These are phyloP conservation scores for Mechanitis messenoides DNA, from an alignment of 2,888 invertebrate genomes.

Conservation along the genomic window DNA sequence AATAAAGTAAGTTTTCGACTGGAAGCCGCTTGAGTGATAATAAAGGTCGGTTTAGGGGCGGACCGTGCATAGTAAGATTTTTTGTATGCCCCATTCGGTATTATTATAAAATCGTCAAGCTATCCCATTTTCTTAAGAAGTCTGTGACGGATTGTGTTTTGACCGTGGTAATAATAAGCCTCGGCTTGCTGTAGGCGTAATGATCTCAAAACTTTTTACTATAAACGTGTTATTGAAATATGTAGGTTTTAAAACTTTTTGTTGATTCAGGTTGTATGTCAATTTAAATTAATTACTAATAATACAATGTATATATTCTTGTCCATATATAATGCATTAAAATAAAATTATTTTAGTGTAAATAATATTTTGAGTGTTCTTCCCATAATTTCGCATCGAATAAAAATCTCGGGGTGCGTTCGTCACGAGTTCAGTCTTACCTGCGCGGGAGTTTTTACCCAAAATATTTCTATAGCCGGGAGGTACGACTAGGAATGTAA, in stretches of 20 bases:
- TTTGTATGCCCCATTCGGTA: slow-evolving; percentile 51
- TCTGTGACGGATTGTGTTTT: slow-evolving; percentile 62
- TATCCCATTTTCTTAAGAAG: slow-evolving; percentile 53
- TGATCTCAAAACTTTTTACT: slow-evolving; percentile 14
- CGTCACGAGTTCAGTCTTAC: slow-evolving; percentile 46
- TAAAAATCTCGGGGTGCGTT: slow-evolving; percentile 37
- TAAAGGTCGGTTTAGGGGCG: slow-evolving; percentile 63
- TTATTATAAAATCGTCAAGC: slow-evolving; percentile 74
- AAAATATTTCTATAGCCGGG: slow-evolving; percentile 35
- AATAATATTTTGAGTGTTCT: slow-evolving; percentile 1
- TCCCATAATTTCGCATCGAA: slow-evolving; percentile 49
- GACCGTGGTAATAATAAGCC: slow-evolving; percentile 38
- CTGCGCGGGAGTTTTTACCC: slow-evolving; percentile 48
- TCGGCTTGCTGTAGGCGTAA: slow-evolving; percentile 28
- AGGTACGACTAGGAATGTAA: slow-evolving; percentile 51
- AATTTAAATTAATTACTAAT: background rate
- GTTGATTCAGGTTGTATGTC: background rate
- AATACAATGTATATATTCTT: background rate
- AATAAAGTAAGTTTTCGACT: slow-evolving; percentile 31
- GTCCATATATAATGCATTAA: background rate
- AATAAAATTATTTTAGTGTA: background rate
- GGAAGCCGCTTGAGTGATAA: slow-evolving; percentile 34
- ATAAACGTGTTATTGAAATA: slow-evolving; percentile 3
- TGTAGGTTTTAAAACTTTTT: background rate
- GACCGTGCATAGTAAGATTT: slow-evolving; percentile 55